Evolutionary conservation across 2,113 vertebrate genomes (phyloP).

Genomic region (Phodopus roborovskii): DNA sequence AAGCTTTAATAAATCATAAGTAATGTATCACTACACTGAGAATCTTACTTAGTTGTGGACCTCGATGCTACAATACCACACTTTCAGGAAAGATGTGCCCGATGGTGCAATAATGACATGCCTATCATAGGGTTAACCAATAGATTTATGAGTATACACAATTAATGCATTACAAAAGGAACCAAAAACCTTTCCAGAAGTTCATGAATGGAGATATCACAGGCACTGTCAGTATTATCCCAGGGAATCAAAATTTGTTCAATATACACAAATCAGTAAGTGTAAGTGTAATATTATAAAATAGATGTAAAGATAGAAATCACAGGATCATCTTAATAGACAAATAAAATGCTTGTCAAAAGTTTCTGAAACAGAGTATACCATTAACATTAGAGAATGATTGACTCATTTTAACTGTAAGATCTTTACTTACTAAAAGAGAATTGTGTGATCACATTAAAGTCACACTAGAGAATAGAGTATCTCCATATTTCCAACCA

Average conservation of each 20-base stretch:
- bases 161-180: neutral
- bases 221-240: neutral
- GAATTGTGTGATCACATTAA: neutral
- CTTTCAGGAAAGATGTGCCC: no score
- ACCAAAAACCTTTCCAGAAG: neutral
- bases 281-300: neutral
- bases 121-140: neutral
- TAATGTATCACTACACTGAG: no score
- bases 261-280: neutral
- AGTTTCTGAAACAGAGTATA: neutral
- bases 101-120: no score
- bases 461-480: neutral
- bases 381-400: neutral
- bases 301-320: neutral
- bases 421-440: neutral
- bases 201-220: neutral
- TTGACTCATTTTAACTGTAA: neutral
- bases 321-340: neutral
- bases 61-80: no score
- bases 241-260: neutral
- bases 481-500: neutral
- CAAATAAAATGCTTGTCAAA: neutral
- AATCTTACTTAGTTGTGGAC: no score
- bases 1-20: no score
- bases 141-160: neutral